Evolutionary conservation across 2,113 vertebrate genomes (phyloP), one percentile per base, ranked within the genome.

Genomic region (Bos javanicus): DNA sequence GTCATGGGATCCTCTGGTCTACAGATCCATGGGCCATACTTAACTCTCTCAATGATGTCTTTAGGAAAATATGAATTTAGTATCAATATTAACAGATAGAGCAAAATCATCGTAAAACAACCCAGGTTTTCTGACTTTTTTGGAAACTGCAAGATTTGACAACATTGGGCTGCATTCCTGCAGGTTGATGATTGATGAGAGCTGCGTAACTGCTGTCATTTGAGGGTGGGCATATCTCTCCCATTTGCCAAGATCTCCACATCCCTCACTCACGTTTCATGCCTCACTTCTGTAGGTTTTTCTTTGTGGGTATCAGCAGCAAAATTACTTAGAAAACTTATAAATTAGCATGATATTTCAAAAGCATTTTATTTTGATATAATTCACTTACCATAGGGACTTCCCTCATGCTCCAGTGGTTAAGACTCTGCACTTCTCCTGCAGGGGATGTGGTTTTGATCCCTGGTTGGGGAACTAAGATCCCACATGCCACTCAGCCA

Each of bases 241-340:
- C 54, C 21, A 36, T 48, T 82, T 39, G 46, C 74, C 59, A 7
- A 36, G 39, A 64, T 50, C 43, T 33, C 43, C 64, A 1, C 39
- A 4, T 39, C 39, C 39, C 39, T 85, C 59, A 39, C 26, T 85
- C 19, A 6, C 26, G 11, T 48, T 33, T 26, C 14, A 43, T 82
- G 30, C 28, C 39, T 95, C 86, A 59, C 39, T 33, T 87, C 78
- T 52, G 17, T 23, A 62, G 43, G 59, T 43, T 94, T 93, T 86
- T 67, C 83, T 62, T 62, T 62, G 12, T 56, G n/a, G 81, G 5
- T 30, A 59, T 25, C 89, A 6, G 43, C 62, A 86, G 76, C 64
- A 85, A 80, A 95, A 71, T 85, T 87, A 71, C 76, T 78, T 92
- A 94, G 60, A 83, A 89, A 15, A 54, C 60, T 91, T 91, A 60